Conservation (phyloP, 2,888 invertebrate species). For the Alitta virens region DNA sequence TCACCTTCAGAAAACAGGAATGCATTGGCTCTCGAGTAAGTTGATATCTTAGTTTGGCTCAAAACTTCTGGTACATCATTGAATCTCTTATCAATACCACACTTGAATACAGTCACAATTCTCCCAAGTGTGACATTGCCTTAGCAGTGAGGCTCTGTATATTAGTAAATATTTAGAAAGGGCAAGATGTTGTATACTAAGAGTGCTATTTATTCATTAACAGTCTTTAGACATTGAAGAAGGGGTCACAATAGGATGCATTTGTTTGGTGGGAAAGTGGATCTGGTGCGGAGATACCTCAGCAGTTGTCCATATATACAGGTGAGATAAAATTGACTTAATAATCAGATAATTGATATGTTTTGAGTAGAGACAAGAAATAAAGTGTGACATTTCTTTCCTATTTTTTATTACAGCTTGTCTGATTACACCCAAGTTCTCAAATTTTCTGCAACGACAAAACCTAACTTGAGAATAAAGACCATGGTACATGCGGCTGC, state of each 20-base stretch:
- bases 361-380: too few relatives aligned
- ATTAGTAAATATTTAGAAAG: too few relatives aligned
- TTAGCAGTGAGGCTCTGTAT: too few relatives aligned
- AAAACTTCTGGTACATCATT: too few relatives aligned
- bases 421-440: slow-evolving; percentile 18
- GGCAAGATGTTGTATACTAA: too few relatives aligned
- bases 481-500: slow-evolving; percentile 21
- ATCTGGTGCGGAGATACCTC: slow-evolving; percentile 88
- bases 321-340: slow-evolving; percentile 55
- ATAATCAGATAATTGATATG: too few relatives aligned
- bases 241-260: slow-evolving; percentile 45
- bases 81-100: too few relatives aligned
- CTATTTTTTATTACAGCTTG: slow-evolving; percentile 3
- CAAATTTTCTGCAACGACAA: slow-evolving; percentile 24
- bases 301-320: slow-evolving; percentile 81
- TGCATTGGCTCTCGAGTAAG: slow-evolving; percentile 9
- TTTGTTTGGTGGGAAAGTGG: slow-evolving; percentile 70
- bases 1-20: slow-evolving; percentile 24
- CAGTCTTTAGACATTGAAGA: slow-evolving; percentile 38
- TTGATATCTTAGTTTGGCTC: too few relatives aligned
- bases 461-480: slow-evolving; percentile 11
- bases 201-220: too few relatives aligned
- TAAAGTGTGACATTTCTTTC: too few relatives aligned
- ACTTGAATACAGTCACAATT: too few relatives aligned
- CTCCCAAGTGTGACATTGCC: too few relatives aligned